Percentiles rank a stretch among this genome's conserved stretches.
These are phyloP conservation scores for Drosophila infuscata DNA, from an alignment of 2,888 invertebrate genomes.

Conservation along the genomic window DNA sequence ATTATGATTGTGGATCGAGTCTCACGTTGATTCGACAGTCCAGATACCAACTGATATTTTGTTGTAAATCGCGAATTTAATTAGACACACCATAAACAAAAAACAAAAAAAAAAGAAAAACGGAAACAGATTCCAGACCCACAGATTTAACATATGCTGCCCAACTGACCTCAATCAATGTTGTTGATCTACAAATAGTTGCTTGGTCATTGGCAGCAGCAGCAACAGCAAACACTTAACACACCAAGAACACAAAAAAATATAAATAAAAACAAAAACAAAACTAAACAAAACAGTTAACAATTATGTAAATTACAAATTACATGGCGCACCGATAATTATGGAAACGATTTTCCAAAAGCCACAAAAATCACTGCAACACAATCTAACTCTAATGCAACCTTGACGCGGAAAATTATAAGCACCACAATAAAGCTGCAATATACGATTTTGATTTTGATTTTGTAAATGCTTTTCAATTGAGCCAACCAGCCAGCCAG, in stretches of 20 bases:
- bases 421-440: constrained; percentile 10
- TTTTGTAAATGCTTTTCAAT: constrained; percentile 48
- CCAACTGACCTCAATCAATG: constrained; percentile 67
- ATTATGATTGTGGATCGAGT: constrained; percentile 26
- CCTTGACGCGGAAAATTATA: constrained; percentile 73
- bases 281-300: constrained; percentile 1
- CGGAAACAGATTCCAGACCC: constrained; percentile 52
- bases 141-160: neutral
- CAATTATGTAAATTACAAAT: constrained; percentile 79
- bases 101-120: constrained; percentile 7
- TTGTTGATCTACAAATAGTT: constrained; percentile 65
- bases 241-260: constrained; percentile 25
- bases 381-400: constrained; percentile 62
- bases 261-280: neutral
- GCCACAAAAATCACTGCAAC: constrained; percentile 62
- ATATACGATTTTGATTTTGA: constrained; percentile 6
- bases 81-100: constrained; percentile 43
- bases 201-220: constrained; percentile 34
- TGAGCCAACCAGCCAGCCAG: constrained; percentile 23
- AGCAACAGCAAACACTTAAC: constrained; percentile 30
- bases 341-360: constrained; percentile 80
- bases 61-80: constrained; percentile 39
- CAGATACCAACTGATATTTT: constrained; percentile 7
- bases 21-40: constrained; percentile 13
- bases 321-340: constrained; percentile 74